Percentiles rank a stretch among this genome's conserved stretches.
These are phyloP conservation scores for Coelopa pilipes DNA, from an alignment of 2,888 invertebrate species.

Conservation along the genomic window DNA sequence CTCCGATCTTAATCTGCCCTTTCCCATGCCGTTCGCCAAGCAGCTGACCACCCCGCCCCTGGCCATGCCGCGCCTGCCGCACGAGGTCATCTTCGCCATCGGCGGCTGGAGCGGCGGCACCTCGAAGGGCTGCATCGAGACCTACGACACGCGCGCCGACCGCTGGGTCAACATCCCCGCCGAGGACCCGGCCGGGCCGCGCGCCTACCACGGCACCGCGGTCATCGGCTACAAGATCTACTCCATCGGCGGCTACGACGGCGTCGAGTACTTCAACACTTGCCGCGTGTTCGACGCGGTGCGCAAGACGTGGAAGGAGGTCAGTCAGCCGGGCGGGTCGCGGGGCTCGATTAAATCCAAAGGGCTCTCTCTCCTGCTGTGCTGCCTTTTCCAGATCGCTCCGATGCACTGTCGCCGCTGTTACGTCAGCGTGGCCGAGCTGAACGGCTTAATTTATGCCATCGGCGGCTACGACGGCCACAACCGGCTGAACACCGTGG, in stretches of 20 bases:
- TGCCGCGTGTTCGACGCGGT: conserved; percentile 89
- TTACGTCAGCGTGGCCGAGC: conserved; percentile 85
- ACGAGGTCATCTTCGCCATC: conserved; percentile 87
- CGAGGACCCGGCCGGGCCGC: conserved; percentile 83
- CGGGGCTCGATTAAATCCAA: neutral
- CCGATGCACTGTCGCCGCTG: conserved; percentile 91
- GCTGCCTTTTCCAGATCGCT: conserved; percentile 69
- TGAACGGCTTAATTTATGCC: conserved; percentile 83
- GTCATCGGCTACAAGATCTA: conserved; percentile 87
- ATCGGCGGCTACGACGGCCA: conserved; percentile 91
- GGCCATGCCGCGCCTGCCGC: conserved; percentile 85
- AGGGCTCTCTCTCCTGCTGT: neutral
- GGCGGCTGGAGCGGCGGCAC: conserved; percentile 80
- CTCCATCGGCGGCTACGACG: conserved; percentile 93
- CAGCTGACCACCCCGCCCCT: conserved; percentile 81
- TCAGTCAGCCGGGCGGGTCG: conserved; percentile 44
- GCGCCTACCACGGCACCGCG: conserved; percentile 94
- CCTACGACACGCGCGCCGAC: conserved; percentile 89
- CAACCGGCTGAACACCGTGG: conserved; percentile 86
- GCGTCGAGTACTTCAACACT: conserved; percentile 82
- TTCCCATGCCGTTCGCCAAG: conserved; percentile 46
- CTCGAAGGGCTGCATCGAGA: conserved; percentile 77
- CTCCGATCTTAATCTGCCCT: conserved; percentile 47
- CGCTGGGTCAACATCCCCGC: conserved; percentile 79
- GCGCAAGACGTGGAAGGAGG: conserved; percentile 85